Percentiles rank a stretch among this genome's conserved stretches.
phyloP scores from a whole-genome alignment of 2,797 vertebrate species.

The Lycodopsis pacificus region DNA sequence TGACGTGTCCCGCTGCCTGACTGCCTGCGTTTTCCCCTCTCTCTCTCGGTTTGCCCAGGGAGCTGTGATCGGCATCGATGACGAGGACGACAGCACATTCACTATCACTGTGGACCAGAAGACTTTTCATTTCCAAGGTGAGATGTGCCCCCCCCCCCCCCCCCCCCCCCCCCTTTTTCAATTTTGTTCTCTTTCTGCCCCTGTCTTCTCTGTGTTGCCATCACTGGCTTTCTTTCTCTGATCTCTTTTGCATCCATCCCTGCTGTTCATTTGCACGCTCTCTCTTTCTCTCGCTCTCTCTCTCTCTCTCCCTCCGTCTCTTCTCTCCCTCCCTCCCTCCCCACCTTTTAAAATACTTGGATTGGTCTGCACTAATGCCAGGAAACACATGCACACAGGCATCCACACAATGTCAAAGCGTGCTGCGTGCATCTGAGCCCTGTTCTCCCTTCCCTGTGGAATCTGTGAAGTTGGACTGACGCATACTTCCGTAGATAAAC shows the following conservation, averaged over 20 bases:
- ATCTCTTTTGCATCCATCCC: conserved; percentile 11
- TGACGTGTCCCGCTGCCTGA: conserved; percentile 91
- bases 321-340: conserved; percentile 52
- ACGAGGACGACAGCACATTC: conserved; percentile 99
- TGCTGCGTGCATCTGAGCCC: conserved; percentile 42
- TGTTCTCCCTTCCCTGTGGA: conserved; percentile 35
- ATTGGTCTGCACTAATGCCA: conserved; percentile 72
- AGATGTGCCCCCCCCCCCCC: conserved; percentile 66
- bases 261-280: background rate
- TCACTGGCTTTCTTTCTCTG: conserved; percentile 37
- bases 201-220: conserved; percentile 24
- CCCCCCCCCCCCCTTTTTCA: background rate
- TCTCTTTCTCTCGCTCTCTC: conserved; percentile 17
- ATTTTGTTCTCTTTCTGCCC: conserved; percentile 13
- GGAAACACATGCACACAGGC: conserved; percentile 65
- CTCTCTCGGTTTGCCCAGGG: conserved; percentile 92
- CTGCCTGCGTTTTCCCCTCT: conserved; percentile 62
- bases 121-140: conserved; percentile 99
- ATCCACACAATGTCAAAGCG: conserved; percentile 59
- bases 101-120: conserved; percentile 99
- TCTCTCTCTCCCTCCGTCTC: conserved; percentile 34
- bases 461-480: conserved; percentile 59
- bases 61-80: conserved; percentile 99
- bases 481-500: conserved; percentile 49
- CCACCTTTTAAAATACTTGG: conserved; percentile 72